Evolutionary conservation across 2,797 vertebrate genomes (phyloP).

Genomic region (Sebastes flavidus): DNA sequence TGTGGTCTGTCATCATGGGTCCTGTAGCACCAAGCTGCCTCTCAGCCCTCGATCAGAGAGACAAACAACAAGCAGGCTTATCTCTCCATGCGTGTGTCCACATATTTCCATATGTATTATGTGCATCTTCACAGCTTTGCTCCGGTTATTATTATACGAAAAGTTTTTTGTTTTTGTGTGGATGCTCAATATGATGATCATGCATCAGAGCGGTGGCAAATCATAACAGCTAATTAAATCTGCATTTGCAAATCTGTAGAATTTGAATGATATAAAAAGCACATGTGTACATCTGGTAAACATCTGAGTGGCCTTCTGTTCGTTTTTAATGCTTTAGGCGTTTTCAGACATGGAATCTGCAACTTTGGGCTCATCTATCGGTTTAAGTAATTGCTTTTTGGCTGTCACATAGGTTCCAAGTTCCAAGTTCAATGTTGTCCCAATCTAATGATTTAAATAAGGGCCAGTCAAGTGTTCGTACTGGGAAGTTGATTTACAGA

Average conservation of each 20-base stretch:
- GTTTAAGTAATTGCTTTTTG: too few species aligned
- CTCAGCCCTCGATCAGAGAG: constrained; percentile 10
- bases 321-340: too few species aligned
- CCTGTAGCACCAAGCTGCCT: constrained; percentile 41
- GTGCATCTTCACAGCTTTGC: background rate
- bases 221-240: background rate
- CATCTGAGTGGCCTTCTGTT: too few species aligned
- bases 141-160: background rate
- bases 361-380: too few species aligned
- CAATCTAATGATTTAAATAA: too few species aligned
- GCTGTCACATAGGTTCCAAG: too few species aligned
- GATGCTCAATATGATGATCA: background rate
- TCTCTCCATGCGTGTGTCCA: background rate
- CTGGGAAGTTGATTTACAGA: too few species aligned
- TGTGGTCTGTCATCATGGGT: constrained; percentile 62
- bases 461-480: too few species aligned
- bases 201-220: background rate
- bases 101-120: background rate
- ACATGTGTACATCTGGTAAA: background rate
- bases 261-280: background rate
- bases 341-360: too few species aligned
- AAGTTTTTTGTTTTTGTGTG: background rate
- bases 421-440: too few species aligned
- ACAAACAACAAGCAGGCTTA: constrained; percentile 19
- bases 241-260: background rate